Base-by-base conservation (phyloP, 2,888 invertebrate genomes). In the Ichneumoninae sp. region DNA sequence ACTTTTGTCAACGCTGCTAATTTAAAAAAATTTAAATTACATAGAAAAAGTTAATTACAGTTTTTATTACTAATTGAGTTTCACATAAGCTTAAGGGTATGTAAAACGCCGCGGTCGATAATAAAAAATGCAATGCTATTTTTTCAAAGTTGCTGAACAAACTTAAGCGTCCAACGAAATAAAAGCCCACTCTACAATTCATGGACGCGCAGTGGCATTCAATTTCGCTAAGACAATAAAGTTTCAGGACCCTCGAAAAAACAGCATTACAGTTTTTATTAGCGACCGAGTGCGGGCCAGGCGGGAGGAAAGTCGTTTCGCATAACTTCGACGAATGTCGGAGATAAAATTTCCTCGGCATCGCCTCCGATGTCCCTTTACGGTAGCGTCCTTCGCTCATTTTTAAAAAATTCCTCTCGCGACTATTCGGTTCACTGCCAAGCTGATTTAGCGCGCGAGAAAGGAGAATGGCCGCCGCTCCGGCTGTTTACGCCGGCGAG, bases 401-500 rank as follows among this genome's bases (percentile, higher is more conserved):
- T 76, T 73, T 13, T 13, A 26, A 57, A 57, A 22, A 26, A 57
- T 44, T n/a, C 69, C 26, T 13, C 22, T 52, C 68, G 22, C 60
- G 79, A 63, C 76, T 73, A 88, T 88, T 89, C 87, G 87, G 88
- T 89, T 89, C 89, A 90, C 88, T 89, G 88, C 88, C 88, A 86
- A 83, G 82, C 69, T 52, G 85, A 88, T 85, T 85, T 77, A 84
- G 84, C 81, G 30, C 83, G 80, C 82, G 86, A 82, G 85, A 83
- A 81, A 80, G 87, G 84, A 81, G 81, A 83, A 79, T 79, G 83
- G 77, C 79, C 44, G 44, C 44, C 44, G 70, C 75, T 44, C 47
- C 19, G 65, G 57, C 74, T 66, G 73, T 70, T 70, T 65, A 71
- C 50, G 65, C 16, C 63, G 33, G 16, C 30, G 33, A 63, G 16